Conservation (phyloP, 2,113 vertebrate genomes). For the Esox niger region DNA sequence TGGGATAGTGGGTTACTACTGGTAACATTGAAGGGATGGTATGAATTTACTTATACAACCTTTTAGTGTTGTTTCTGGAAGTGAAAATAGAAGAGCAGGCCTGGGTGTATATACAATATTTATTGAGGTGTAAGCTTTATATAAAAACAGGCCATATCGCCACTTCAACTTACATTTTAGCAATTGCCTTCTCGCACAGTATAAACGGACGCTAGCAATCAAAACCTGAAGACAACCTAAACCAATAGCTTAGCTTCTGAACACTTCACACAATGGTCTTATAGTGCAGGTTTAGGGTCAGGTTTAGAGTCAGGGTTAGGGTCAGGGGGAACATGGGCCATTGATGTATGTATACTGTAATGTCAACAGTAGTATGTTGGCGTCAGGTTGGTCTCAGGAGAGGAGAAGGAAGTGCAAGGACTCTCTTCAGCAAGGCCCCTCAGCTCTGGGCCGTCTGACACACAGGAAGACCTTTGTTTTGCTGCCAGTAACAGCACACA, state of each 20-base stretch:
- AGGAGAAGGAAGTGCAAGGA: constrained; percentile 45
- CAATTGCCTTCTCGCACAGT: no score
- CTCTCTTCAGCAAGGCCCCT: constrained; percentile 43
- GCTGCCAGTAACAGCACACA: constrained; percentile 65
- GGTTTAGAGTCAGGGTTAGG: not conserved
- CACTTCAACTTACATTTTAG: no score
- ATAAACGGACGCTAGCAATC: no score
- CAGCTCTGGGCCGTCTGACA: constrained; percentile 17
- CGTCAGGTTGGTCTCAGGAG: constrained; percentile 27
- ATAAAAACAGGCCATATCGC: no score
- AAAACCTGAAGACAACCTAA: no score
- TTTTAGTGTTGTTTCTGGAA: constrained; percentile 15
- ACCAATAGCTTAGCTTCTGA: not conserved
- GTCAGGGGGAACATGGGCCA: no score
- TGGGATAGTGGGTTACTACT: constrained; percentile 25
- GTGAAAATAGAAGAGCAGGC: constrained; percentile 21
- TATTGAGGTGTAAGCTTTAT: not conserved
- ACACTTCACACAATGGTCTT: not conserved
- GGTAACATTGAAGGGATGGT: constrained; percentile 12
- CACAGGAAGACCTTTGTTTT: constrained; percentile 69
- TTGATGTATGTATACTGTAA: not conserved
- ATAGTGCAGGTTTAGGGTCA: constrained; percentile 5
- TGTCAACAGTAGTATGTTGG: constrained; percentile 1
- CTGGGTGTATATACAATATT: not conserved
- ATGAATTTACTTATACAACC: constrained; percentile 44